phyloP scores from a whole-genome alignment of 2,113 vertebrate species.

The Holacanthus passer region DNA sequence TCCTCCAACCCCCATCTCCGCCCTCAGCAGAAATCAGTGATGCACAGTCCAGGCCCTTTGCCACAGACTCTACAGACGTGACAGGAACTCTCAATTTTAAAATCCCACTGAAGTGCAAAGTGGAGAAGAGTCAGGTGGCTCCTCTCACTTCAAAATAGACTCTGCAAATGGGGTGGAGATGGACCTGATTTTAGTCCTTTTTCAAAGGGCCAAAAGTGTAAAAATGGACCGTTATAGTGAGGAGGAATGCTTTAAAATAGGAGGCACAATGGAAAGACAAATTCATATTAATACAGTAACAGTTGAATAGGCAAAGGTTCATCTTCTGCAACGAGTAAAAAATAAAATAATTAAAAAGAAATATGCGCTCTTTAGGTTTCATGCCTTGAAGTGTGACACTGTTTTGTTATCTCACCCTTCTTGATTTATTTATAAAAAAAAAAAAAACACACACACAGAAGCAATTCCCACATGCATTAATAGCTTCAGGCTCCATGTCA shows the following conservation, averaged over 20 bases:
- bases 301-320: neutral
- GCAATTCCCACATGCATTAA: slow-evolving; percentile 35
- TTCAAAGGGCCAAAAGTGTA: neutral
- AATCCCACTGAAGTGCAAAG: slow-evolving; percentile 60
- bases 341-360: neutral
- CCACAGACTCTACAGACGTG: slow-evolving; percentile 38
- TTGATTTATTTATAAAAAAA: slow-evolving; percentile 11
- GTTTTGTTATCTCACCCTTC: neutral
- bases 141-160: slow-evolving; percentile 20
- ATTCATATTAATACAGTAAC: neutral
- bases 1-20: slow-evolving; percentile 5
- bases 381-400: neutral
- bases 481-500: slow-evolving; percentile 47
- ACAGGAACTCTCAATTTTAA: slow-evolving; percentile 63
- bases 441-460: slow-evolving; percentile 3
- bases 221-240: neutral
- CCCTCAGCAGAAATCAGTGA: slow-evolving; percentile 63
- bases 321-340: neutral
- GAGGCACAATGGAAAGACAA: neutral
- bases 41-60: slow-evolving; percentile 50
- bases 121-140: slow-evolving; percentile 35
- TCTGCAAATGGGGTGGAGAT: neutral
- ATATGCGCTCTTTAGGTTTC: neutral
- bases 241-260: neutral
- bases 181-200: slow-evolving; percentile 10